Base-by-base conservation (phyloP, 1,140 invertebrate genomes). In the Parasteatoda tepidariorum region DNA sequence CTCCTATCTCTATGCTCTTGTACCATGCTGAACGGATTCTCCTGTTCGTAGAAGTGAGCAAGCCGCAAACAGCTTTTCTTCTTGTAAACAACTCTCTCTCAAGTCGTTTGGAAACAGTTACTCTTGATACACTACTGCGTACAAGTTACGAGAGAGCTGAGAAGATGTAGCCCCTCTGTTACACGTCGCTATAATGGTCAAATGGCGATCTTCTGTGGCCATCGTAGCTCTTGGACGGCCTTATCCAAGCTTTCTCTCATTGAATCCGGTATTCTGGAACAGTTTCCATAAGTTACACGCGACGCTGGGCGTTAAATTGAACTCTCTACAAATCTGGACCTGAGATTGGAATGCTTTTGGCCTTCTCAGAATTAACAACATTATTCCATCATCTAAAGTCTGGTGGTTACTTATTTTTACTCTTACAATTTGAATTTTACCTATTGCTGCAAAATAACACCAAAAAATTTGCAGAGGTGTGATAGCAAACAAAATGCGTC, bases 301-400 rank as follows among this genome's bases (percentile, higher is more conserved):
- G 18, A 6, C 26, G 61, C 61, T 64, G 3, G 22, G 61, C 28
- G 26, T 64, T 64, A 64, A 64, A 64, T 26, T 26, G 61, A 64
- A 64, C 28, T 26, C 61, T 64, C 61, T 64, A 26, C 24, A 64
- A 64, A 64, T 26, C 11, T 64, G 61, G 61, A 64, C 61, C 30
- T 30, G 6, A 64, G 26, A n/a, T n/a, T n/a, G n/a, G n/a, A n/a
- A 59, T 22, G 57, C 57, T 59, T 59, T 22, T 59, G 24, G 61
- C 22, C 28, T 64, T 26, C 30, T 6, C 5, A 26, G 3, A 6
- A 64, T 64, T 64, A 7, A 26, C 24, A 7, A 30, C 61, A 3
- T 26, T 24, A 64, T 26, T 64, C 61, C 24, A 64, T 28, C 22
- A 26, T 64, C 61, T 28, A 64, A 64, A 64, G 22, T 7, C 30